Evolutionary conservation across 1,140 invertebrate species (phyloP).

Genomic region (Hetaerina americana): DNA sequence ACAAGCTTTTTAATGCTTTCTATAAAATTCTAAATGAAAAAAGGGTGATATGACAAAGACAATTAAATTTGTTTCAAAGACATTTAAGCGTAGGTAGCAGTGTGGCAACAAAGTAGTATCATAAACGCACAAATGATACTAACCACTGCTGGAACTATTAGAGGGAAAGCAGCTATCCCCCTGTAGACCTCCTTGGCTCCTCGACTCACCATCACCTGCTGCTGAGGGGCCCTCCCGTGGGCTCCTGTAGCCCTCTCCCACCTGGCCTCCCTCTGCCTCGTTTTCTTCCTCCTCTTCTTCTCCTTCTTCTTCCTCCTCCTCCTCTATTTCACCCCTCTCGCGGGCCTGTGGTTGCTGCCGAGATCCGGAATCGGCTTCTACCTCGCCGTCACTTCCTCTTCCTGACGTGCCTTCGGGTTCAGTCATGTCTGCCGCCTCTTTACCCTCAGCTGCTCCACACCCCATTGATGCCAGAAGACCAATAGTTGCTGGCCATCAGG

Average conservation of each 20-base stretch:
- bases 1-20: no score
- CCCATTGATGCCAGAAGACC: neutral
- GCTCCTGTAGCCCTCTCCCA: neutral
- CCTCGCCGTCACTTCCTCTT: neutral
- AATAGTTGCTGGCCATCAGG: no score
- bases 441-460: neutral
- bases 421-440: neutral
- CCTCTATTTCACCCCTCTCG: neutral
- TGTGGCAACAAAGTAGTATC: no score
- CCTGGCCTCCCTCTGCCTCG: neutral
- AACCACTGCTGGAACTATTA: neutral
- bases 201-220: neutral
- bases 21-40: no score
- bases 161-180: neutral
- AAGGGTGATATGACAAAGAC: no score
- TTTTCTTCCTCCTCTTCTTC: neutral
- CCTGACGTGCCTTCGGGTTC: neutral
- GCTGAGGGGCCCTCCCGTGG: neutral
- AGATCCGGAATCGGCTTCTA: neutral
- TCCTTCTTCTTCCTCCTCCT: neutral
- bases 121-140: no score
- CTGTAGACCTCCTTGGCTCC: neutral
- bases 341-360: neutral
- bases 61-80: no score
- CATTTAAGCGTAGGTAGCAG: no score